Base-by-base conservation (phyloP, 2,113 vertebrate genomes). In the Ceuthmochares aereus region DNA sequence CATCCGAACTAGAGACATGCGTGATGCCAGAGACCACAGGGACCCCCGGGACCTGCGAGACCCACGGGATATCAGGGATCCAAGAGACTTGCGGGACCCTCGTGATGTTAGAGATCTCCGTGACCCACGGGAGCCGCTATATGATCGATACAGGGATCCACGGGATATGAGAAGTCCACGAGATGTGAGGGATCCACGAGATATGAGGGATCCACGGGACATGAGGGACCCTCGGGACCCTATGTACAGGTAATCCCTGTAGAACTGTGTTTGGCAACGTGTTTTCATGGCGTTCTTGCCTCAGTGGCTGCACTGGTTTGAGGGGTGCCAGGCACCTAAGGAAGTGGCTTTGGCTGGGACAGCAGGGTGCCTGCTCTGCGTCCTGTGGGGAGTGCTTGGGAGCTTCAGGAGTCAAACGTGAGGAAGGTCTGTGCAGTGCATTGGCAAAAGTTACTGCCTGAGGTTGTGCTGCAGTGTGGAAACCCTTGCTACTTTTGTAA, bases 41-140 rank as follows among this genome's bases (percentile, higher is more conserved):
- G 98, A 99, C 78, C 88, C 58, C 34, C 97, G 98, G 56, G 98
- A 99, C 69, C 97, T 98, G 43, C 97, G 99, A 43, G 99, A 98
- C 83, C 85, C 96, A 23, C 93, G 98, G 59, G 98, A 98, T 91
- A 85, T 98, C 64, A 95, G 98, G 54, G 98, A 98, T 43, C 85
- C 97, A 3, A 97, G 98, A 91, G 98, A 98, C 87, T 56, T 98
- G 29, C 95, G 98, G 84, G 98, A 98, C 76, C 94, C 97, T n/a
- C 97, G 98, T 51, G 98, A 98, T 36, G 58, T 98, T 29, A 98
- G 97, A 93, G 97, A 98, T 52, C 95, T 98, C 74, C 97, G 98
- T 17, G 98, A 98, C 87, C 96, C 97, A 51, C 94, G 96, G 90
- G 97, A 97, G 87, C 96, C 97, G 0, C 96, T 95, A 20, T 97